phyloP scores from a whole-genome alignment of 2,888 invertebrate genomes.

The Galeruca laticollis region DNA sequence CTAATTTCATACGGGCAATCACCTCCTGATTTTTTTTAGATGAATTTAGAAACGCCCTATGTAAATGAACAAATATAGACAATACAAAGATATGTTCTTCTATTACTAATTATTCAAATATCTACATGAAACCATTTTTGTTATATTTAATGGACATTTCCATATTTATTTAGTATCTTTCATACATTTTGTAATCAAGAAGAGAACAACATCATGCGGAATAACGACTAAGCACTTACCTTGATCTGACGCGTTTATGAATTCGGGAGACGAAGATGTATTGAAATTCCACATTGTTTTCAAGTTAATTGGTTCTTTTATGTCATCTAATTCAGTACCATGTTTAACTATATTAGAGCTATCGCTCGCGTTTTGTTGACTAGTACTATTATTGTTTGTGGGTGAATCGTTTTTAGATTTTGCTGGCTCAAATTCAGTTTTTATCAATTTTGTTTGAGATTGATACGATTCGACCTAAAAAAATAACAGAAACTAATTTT shows the following conservation, averaged over 20 bases:
- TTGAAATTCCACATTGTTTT: slow-evolving; percentile 48
- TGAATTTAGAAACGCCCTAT: too few species aligned
- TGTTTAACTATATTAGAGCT: slow-evolving; percentile 31
- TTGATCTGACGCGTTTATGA: slow-evolving; percentile 50
- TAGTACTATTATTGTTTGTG: slow-evolving; percentile 40
- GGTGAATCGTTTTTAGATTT: slow-evolving; percentile 45
- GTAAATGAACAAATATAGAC: too few species aligned
- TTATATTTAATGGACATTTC: too few species aligned
- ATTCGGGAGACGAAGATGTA: slow-evolving; percentile 41
- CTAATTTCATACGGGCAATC: too few species aligned
- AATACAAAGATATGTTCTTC: too few species aligned
- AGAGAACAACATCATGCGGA: not conserved
- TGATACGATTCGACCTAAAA: slow-evolving; percentile 38
- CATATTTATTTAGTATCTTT: too few species aligned
- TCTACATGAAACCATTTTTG: too few species aligned
- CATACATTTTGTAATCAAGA: slow-evolving; percentile 6
- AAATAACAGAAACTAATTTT: not conserved
- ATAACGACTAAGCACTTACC: slow-evolving; percentile 45
- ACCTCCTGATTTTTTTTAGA: too few species aligned
- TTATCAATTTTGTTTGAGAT: slow-evolving; percentile 40
- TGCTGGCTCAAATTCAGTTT: slow-evolving; percentile 46
- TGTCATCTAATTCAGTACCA: slow-evolving; percentile 47
- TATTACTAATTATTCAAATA: too few species aligned
- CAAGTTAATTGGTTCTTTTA: slow-evolving; percentile 46
- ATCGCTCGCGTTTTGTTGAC: slow-evolving; percentile 28